Base-by-base conservation (phyloP, 2,888 invertebrate genomes). In the Drosophila lutescens region DNA sequence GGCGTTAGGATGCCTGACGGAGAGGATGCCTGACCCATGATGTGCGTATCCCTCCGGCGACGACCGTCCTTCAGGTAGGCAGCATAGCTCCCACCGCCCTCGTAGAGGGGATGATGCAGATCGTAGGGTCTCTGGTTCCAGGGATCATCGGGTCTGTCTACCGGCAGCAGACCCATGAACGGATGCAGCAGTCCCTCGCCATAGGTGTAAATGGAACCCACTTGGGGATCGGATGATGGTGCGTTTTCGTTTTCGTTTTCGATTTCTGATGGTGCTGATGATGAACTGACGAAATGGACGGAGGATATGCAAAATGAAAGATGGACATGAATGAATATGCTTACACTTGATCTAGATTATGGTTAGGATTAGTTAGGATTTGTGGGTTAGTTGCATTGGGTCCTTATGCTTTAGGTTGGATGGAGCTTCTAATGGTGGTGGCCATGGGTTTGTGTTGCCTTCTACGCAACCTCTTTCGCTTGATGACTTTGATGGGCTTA, bases 151-250 rank as follows among this genome's bases (percentile, higher is more conserved):
- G 80, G 74, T 26, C 77, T 80, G 4, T 68, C 76, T 17, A 87
- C 49, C 10, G 84, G 75, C 54, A 78, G 70, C 5, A 90, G 50
- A 6, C 91, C 91, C 91, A 91, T 90, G 57, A 89, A 91, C 2
- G 91, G 91, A 59, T 73, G 38, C 9, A 91, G 47, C 26, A 91
- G 40, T 13, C 69, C 46, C 0, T 81, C 86, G 40, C 53, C 59
- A 26, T 55, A 77, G 50, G 76, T 67, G 36, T 79, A 73, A 2
- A 75, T 4, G 10, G 87, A 74, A 43, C 89, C 77, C 46, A 84
- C 74, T 49, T 53, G 60, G 46, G 55, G 43, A 10, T 46, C 60
- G 30, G 59, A 50, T 61, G 63, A 30, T 26, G 26, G 47, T 74
- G 55, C 26, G 58, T 56, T 50, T 56, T 17, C 38, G 58, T 56